A percentile compares a stretch with the other conserved stretches of the same genome.
These are phyloP conservation scores for Adoxophyes honmai DNA, from an alignment of 1,140 invertebrate species.

Conservation along the genomic window DNA sequence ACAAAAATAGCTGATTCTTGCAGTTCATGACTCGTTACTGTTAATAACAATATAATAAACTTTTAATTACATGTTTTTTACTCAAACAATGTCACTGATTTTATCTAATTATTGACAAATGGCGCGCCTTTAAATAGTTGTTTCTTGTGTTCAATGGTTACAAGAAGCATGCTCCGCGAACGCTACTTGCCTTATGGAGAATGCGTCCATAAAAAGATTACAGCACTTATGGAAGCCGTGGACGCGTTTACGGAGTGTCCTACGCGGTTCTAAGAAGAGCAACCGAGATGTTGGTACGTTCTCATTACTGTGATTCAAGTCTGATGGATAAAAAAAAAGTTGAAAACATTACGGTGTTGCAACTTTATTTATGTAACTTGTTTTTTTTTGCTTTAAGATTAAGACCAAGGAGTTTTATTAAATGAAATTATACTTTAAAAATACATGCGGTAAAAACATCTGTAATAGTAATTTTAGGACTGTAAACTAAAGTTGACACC, in stretches of 20 bases:
- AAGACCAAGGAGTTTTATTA: too few relatives aligned
- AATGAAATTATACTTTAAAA: too few relatives aligned
- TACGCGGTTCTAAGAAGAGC: constrained; percentile 3
- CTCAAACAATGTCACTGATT: too few relatives aligned
- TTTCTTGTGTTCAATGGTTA: neutral
- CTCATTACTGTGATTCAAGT: constrained; percentile 9
- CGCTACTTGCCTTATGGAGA: constrained; percentile 27
- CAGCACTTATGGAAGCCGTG: constrained; percentile 31
- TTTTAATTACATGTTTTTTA: too few relatives aligned
- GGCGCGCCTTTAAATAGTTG: neutral
- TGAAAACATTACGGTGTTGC: neutral
- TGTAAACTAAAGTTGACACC: neutral
- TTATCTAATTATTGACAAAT: too few relatives aligned
- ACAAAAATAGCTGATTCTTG: neutral
- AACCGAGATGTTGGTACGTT: neutral
- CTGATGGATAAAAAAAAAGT: neutral
- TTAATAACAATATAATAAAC: too few relatives aligned
- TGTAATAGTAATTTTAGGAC: neutral
- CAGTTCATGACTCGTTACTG: too few relatives aligned
- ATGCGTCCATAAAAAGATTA: constrained; percentile 35
- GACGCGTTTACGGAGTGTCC: constrained; percentile 33
- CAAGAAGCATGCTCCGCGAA: constrained; percentile 12
- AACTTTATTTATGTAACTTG: neutral
- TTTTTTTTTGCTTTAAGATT: too few relatives aligned
- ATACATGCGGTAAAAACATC: too few relatives aligned